Evolutionary conservation across 2,888 invertebrate species (phyloP).

Genomic region (Xestoiulus laeticollis): DNA sequence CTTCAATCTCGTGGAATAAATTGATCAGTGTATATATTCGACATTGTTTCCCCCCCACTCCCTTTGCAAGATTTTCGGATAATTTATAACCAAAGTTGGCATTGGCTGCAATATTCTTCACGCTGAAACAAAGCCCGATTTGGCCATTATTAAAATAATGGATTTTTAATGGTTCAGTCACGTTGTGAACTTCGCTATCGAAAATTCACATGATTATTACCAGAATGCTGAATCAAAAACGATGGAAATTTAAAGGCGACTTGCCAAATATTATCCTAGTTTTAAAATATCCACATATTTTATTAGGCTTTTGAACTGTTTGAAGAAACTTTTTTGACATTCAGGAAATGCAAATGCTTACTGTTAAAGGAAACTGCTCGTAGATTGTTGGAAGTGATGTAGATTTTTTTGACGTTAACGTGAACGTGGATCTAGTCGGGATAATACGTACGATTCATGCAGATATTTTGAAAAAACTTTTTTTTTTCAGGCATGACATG

Average conservation of each 20-base stretch:
- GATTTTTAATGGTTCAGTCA: conserved; percentile 33
- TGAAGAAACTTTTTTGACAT: not conserved
- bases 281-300: not conserved
- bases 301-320: not conserved
- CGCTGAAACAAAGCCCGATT: not conserved
- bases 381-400: not conserved
- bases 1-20: conserved; percentile 37
- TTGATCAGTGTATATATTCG: conserved; percentile 27
- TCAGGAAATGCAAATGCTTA: not conserved
- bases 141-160: conserved; percentile 31
- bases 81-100: conserved; percentile 33
- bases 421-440: not conserved
- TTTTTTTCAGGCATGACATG: too few species aligned
- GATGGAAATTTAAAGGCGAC: not conserved
- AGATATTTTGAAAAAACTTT: not conserved
- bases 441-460: not conserved
- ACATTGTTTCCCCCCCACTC: not conserved
- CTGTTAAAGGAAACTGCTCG: conserved; percentile 6
- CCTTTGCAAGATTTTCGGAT: not conserved
- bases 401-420: not conserved
- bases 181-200: not conserved
- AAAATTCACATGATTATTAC: not conserved
- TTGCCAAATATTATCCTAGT: not conserved
- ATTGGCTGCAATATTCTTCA: not conserved
- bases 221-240: not conserved